Base-by-base conservation (phyloP, 2,888 invertebrate species). In the Zhuqinia jingwanae region DNA sequence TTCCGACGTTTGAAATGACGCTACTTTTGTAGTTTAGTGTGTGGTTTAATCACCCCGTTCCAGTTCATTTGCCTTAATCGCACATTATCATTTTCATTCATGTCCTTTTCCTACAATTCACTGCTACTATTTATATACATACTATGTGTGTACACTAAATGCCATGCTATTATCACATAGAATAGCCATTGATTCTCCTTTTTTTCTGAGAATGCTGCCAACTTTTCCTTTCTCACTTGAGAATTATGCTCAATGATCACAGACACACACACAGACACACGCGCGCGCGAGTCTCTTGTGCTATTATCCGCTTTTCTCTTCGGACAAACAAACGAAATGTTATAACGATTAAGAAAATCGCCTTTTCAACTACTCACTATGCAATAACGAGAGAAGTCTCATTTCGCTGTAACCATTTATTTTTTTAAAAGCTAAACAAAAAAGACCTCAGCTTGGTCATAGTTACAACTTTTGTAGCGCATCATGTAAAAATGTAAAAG, bases 21-120 rank as follows among this genome's bases (percentile, higher is more conserved):
- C n/a, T 78, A 45, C 42, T 80, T 73, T 42, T 42, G 53, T 47
- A 81, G 73, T 70, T 81, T 81, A 81, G 73, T 58, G n/a, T n/a
- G 70, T 53, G 63, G 75, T 82, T 75, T 82, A 82, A 82, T 82
- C 82, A 53, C 65, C 50, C n/a, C 27, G 25, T 75, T 82, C 82
- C 82, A 76, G 75, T 27, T 82, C 82, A 82, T 82, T 82, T 75
- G 63, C 47, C 30, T 45, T 63, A 76, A 82, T 82, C 82, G 75
- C 5, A 25, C 47, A 63, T 60, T 60, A 58, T 76, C 82, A 50
- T 76, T 82, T 25, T 53, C 65, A 22, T 56, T 56, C 22, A 27
- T 75, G 11, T 11, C 6, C 30, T 15, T 47, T 70, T 20, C 20
- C 70, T n/a, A n/a, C n/a, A n/a, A 13, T 3, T 11, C 75, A 25